A percentile compares a stretch with the other conserved stretches of the same genome.
These are phyloP conservation scores for Battus philenor DNA, from an alignment of 1,140 invertebrate genomes.

Conservation along the genomic window DNA sequence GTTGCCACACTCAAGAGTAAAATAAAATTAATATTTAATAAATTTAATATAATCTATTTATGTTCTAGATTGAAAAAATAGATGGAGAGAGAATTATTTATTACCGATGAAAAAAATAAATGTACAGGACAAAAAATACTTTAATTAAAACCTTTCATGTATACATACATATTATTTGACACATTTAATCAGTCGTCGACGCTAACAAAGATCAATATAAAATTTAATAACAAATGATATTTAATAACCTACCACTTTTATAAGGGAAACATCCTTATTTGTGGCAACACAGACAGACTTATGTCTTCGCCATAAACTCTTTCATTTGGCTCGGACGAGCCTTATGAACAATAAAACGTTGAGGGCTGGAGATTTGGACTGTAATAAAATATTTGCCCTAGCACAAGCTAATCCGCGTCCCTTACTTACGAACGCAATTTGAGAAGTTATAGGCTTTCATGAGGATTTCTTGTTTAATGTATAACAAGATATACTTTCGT, in stretches of 20 bases:
- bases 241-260: conserved; percentile 31
- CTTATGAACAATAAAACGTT: conserved; percentile 75
- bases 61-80: no score
- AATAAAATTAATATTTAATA: no score
- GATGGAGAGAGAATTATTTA: no score
- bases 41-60: no score
- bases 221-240: no score
- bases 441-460: conserved; percentile 56
- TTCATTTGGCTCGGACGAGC: conserved; percentile 73
- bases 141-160: no score
- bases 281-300: conserved; percentile 62
- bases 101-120: no score
- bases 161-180: no score
- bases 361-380: conserved; percentile 72
- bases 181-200: no score
- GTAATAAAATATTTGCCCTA: conserved; percentile 75
- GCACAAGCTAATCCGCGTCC: conserved; percentile 68
- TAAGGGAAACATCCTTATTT: conserved; percentile 25
- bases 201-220: no score
- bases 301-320: conserved; percentile 70
- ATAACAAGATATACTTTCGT: neutral
- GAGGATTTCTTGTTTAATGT: conserved; percentile 15
- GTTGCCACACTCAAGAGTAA: conserved; percentile 37
- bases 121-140: no score
- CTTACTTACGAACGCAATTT: conserved; percentile 70